Conservation (phyloP, 2,113 vertebrate genomes). For the Vulpes ferrilata region DNA sequence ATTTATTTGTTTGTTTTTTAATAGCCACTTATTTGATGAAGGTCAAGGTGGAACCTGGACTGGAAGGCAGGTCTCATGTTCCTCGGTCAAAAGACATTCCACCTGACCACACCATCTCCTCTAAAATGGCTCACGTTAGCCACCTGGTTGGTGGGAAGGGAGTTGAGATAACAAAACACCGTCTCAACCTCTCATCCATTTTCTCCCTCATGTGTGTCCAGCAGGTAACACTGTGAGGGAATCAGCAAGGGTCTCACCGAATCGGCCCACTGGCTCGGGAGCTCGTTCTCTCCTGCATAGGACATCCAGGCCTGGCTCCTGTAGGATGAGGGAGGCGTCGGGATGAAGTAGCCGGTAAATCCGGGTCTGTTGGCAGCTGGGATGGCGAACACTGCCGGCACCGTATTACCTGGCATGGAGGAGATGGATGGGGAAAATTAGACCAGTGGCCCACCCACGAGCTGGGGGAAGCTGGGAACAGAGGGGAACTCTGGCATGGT, state of each 20-base stretch:
- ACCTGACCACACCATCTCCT: neutral
- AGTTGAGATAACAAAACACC: neutral
- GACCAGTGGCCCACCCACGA: neutral
- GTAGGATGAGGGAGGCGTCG: constrained; percentile 95
- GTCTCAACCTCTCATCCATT: neutral
- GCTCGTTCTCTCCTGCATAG: constrained; percentile 95
- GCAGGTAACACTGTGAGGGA: neutral
- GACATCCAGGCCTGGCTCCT: constrained; percentile 98
- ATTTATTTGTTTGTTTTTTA: no score
- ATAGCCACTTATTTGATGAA: neutral
- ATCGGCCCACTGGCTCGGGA: constrained; percentile 96
- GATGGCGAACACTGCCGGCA: constrained; percentile 98
- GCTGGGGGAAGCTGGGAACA: neutral
- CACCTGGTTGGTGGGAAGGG: neutral
- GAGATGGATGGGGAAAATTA: constrained; percentile 53
- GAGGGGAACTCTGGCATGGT: neutral
- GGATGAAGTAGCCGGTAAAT: constrained; percentile 96
- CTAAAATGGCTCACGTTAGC: neutral
- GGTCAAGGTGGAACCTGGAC: neutral
- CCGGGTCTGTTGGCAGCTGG: constrained; percentile 95
- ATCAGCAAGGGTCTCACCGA: constrained; percentile 90
- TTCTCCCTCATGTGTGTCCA: neutral
- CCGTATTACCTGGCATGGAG: constrained; percentile 93
- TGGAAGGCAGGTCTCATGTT: neutral
- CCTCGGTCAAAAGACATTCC: neutral